These are phyloP conservation scores for Alces alces DNA, from an alignment of 2,113 vertebrate species.

Conservation along the genomic window DNA sequence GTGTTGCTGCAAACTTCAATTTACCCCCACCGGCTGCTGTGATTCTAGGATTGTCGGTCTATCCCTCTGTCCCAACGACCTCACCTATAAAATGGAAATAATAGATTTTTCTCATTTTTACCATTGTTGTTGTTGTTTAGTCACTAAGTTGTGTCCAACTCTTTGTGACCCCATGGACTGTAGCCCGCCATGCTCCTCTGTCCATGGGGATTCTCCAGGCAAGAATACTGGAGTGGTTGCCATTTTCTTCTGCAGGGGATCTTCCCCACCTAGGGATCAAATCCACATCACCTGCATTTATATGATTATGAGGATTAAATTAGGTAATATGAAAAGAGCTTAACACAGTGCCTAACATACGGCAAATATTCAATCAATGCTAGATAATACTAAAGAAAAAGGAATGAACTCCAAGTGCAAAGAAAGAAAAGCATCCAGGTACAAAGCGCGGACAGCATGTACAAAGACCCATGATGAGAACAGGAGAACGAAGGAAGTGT, in stretches of 20 bases:
- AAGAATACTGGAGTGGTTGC: neutral
- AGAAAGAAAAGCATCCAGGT: neutral
- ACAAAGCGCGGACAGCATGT: neutral
- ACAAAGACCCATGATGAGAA: neutral
- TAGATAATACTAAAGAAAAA: neutral
- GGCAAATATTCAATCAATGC: neutral
- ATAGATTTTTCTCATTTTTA: neutral
- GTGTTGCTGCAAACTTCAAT: neutral
- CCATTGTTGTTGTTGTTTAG: neutral
- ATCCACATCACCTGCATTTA: neutral
- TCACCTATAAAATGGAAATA: neutral
- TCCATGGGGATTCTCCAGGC: neutral
- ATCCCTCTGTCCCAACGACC: neutral
- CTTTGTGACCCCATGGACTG: neutral
- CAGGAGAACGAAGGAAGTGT: neutral
- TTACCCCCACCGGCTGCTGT: neutral
- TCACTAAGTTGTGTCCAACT: neutral
- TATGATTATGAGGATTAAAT: neutral
- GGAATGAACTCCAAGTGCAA: neutral
- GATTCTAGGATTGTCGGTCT: neutral
- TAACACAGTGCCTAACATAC: neutral
- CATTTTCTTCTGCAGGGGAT: neutral
- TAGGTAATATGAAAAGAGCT: neutral
- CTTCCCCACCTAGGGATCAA: neutral
- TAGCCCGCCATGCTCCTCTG: neutral